phyloP scores from a whole-genome alignment of 2,113 vertebrate genomes.

The Pteronura brasiliensis region DNA sequence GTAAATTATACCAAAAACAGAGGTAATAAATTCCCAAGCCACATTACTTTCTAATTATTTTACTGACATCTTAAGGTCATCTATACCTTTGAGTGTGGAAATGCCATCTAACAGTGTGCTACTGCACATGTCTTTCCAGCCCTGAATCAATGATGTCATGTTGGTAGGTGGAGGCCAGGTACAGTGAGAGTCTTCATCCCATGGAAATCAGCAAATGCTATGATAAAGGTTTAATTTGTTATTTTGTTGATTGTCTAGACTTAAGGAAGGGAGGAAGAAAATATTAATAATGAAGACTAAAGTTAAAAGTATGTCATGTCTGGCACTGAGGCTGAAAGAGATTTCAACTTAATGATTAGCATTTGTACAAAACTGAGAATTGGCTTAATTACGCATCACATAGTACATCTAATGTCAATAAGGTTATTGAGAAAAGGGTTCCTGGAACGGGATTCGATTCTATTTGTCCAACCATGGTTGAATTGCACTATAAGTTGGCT shows the following conservation, averaged over 20 bases:
- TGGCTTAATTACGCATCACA: not conserved
- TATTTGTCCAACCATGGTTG: not conserved
- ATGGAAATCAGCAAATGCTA: not conserved
- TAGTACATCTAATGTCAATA: not conserved
- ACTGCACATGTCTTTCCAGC: not conserved
- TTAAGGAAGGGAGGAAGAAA: slow-evolving; percentile 31
- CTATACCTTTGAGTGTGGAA: not conserved
- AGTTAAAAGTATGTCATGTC: not conserved
- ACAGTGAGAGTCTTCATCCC: not conserved
- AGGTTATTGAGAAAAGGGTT: not conserved
- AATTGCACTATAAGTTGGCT: not conserved
- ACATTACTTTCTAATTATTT: slow-evolving; percentile 1
- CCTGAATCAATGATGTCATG: not conserved
- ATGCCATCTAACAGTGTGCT: not conserved
- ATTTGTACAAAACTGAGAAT: slow-evolving; percentile 22
- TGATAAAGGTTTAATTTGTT: not conserved
- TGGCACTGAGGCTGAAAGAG: not conserved
- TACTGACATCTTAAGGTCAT: not conserved
- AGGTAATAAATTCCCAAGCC: not conserved
- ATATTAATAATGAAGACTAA: slow-evolving; percentile 25
- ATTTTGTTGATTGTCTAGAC: not conserved
- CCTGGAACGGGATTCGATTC: not conserved
- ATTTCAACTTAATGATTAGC: slow-evolving; percentile 1
- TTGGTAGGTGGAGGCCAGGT: not conserved
- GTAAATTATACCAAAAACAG: not conserved